phyloP scores from a whole-genome alignment of 2,113 vertebrate genomes.

The Bagarius yarrelli region DNA sequence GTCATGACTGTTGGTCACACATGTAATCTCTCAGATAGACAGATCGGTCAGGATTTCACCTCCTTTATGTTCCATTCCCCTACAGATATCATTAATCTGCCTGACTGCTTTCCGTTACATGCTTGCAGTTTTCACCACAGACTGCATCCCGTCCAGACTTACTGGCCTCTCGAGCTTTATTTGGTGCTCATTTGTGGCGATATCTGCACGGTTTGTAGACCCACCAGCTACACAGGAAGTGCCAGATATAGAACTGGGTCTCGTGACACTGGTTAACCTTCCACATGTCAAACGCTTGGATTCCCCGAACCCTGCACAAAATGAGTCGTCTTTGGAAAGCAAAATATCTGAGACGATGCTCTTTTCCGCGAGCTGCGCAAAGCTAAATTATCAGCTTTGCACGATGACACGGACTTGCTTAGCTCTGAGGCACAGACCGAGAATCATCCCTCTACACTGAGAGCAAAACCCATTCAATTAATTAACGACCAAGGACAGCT shows the following conservation, averaged over 20 bases:
- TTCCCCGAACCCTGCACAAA: slow-evolving; percentile 7
- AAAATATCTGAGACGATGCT: slow-evolving; percentile 2
- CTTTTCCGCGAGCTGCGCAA: neutral
- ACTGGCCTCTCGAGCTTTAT: neutral
- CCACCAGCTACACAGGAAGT: neutral
- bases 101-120: slow-evolving; percentile 25
- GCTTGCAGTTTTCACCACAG: slow-evolving; percentile 30
- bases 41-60: slow-evolving; percentile 20
- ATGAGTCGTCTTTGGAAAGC: slow-evolving; percentile 25
- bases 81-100: slow-evolving; percentile 21
- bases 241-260: slow-evolving; percentile 16
- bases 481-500: slow-evolving; percentile 37
- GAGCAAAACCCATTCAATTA: slow-evolving; percentile 48
- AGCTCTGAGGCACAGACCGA: slow-evolving; percentile 26
- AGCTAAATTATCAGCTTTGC: slow-evolving; percentile 1
- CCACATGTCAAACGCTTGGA: slow-evolving; percentile 20
- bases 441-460: slow-evolving; percentile 15
- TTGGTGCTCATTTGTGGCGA: slow-evolving; percentile 6
- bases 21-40: neutral
- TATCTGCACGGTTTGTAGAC: slow-evolving; percentile 37
- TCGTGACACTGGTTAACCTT: slow-evolving; percentile 22
- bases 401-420: neutral
- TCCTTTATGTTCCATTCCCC: slow-evolving; percentile 10
- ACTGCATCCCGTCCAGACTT: neutral
- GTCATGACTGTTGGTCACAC: neutral